Conservation (phyloP, 1,140 invertebrate genomes). For the Nautilus pompilius region DNA sequence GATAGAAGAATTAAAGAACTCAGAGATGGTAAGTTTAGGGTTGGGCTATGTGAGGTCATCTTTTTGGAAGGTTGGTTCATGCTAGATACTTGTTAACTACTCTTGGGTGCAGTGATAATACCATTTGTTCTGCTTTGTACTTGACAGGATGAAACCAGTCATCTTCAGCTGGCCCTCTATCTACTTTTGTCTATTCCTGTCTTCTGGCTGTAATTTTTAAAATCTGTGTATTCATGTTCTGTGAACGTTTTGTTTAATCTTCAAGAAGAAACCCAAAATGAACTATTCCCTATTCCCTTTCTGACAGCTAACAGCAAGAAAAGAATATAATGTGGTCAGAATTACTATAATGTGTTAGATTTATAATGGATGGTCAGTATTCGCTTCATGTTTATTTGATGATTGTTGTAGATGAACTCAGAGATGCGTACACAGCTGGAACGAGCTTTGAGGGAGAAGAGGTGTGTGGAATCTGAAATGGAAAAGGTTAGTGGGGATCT, state of each 20-base stretch:
- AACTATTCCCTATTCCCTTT: no score
- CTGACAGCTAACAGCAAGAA: no score
- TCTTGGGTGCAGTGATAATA: no score
- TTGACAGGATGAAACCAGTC: neutral
- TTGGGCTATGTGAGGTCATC: neutral
- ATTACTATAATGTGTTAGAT: neutral
- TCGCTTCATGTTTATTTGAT: neutral
- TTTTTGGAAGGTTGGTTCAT: no score
- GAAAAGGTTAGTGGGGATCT: conserved; percentile 35
- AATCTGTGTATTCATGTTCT: no score
- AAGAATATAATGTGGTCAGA: neutral
- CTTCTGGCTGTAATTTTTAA: no score
- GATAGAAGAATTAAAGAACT: conserved; percentile 43
- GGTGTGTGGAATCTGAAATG: conserved; percentile 48
- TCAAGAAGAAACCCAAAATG: no score
- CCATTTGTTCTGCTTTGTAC: no score
- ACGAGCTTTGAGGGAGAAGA: conserved; percentile 47
- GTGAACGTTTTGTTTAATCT: no score
- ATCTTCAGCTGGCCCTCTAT: no score
- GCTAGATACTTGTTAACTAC: no score
- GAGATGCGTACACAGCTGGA: conserved; percentile 43
- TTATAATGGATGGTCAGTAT: neutral
- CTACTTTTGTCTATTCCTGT: no score
- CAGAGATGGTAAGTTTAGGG: conserved; percentile 42
- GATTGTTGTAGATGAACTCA: conserved; percentile 36